Evolutionary conservation across 1,140 invertebrate species (phyloP).

Genomic region (Proctacanthus coquilletti): DNA sequence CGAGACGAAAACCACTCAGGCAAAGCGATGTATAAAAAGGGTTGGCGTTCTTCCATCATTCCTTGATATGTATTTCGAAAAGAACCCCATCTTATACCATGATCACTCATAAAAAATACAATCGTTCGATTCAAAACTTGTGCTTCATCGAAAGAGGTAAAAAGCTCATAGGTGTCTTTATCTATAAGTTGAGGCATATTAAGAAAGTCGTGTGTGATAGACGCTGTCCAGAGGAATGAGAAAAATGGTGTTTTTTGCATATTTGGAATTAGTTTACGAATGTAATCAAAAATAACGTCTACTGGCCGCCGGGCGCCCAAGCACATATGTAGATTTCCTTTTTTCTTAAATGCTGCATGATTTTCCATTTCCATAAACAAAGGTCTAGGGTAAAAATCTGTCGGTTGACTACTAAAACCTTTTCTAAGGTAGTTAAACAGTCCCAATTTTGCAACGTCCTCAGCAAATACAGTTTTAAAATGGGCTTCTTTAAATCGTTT

Average conservation of each 20-base stretch:
- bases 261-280: slow-evolving; percentile 20
- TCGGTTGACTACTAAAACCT: slow-evolving; percentile 63
- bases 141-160: slow-evolving; percentile 37
- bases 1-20: slow-evolving; percentile 54
- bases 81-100: slow-evolving; percentile 75
- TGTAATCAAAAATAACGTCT: slow-evolving; percentile 30
- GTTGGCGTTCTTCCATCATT: slow-evolving; percentile 71
- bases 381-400: slow-evolving; percentile 64
- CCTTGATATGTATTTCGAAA: slow-evolving; percentile 55
- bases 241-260: slow-evolving; percentile 36
- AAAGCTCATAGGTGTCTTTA: slow-evolving; percentile 33
- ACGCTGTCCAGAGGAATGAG: slow-evolving; percentile 60
- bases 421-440: slow-evolving; percentile 62
- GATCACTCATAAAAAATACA: slow-evolving; percentile 76
- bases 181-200: slow-evolving; percentile 53
- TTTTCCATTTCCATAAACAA: slow-evolving; percentile 46
- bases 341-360: slow-evolving; percentile 26
- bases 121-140: slow-evolving; percentile 48
- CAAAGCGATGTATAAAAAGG: slow-evolving; percentile 60
- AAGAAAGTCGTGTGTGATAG: slow-evolving; percentile 55
- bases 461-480: slow-evolving; percentile 60
- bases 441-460: slow-evolving; percentile 54
- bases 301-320: slow-evolving; percentile 33
- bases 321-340: slow-evolving; percentile 35
- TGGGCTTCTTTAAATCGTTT: slow-evolving; percentile 51